Percentiles rank a stretch among this genome's conserved stretches.
Evolutionary conservation across 1,140 invertebrate genomes (phyloP).

Genomic region (Ectropis grisescens): DNA sequence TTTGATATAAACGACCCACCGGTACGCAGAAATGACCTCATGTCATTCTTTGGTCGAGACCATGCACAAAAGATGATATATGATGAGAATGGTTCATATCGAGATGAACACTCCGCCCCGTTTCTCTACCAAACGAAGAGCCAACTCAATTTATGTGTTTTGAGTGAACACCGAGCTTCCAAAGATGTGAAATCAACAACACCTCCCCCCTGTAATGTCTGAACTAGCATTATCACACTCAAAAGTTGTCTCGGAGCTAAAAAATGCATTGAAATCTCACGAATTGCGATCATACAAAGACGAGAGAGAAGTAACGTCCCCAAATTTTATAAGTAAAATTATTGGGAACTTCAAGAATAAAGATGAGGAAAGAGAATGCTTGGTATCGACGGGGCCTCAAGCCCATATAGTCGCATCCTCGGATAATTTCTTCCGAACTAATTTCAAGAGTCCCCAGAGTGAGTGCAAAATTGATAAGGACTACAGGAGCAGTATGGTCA

Average conservation of each 20-base stretch:
- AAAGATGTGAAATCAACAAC: conserved; percentile 33
- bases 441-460: conserved; percentile 48
- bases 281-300: conserved; percentile 42
- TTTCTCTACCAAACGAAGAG: conserved; percentile 85
- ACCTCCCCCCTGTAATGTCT: conserved; percentile 38
- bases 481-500: conserved; percentile 50
- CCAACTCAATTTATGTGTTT: conserved; percentile 78
- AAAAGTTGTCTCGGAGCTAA: conserved; percentile 61
- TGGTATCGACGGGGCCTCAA: conserved; percentile 33
- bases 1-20: conserved; percentile 55
- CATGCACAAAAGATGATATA: conserved; percentile 64
- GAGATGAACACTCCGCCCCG: conserved; percentile 83
- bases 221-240: conserved; percentile 60
- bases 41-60: conserved; percentile 63
- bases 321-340: conserved; percentile 59
- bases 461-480: conserved; percentile 46
- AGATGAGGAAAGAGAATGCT: conserved; percentile 53
- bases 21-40: conserved; percentile 48
- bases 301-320: conserved; percentile 35
- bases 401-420: conserved; percentile 60
- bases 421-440: conserved; percentile 63
- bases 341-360: conserved; percentile 60
- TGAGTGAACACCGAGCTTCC: conserved; percentile 35
- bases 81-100: conserved; percentile 72
- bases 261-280: conserved; percentile 60